A percentile compares a stretch with the other conserved stretches of the same genome.
These are phyloP conservation scores for Eilema caniola DNA, from an alignment of 2,888 invertebrate species.

Conservation along the genomic window DNA sequence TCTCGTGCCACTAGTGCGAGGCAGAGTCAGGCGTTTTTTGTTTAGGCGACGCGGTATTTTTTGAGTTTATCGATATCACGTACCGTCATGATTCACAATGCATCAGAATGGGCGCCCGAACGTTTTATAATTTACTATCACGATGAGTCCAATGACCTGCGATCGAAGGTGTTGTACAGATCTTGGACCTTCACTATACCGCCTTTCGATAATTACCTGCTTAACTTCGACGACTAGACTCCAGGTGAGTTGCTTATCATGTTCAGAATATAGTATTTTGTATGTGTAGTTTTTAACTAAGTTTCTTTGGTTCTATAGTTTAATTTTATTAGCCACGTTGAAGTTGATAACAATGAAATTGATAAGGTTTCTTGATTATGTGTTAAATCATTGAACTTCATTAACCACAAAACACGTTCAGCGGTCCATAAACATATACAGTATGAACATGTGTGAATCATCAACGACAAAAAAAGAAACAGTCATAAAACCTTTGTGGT, in stretches of 20 bases:
- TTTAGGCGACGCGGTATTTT: conserved; percentile 59
- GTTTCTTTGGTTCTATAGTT: not conserved
- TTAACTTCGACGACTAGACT: not conserved
- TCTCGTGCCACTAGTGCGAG: conserved; percentile 79
- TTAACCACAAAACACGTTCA: not conserved
- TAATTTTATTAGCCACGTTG: not conserved
- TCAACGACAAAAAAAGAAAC: not conserved
- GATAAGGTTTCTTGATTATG: not conserved
- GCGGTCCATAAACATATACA: conserved; percentile 3
- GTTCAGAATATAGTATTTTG: too few relatives aligned
- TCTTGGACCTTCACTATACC: not conserved
- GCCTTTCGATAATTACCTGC: not conserved
- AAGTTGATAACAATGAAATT: not conserved
- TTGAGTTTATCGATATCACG: conserved; percentile 69
- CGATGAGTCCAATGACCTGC: conserved; percentile 41
- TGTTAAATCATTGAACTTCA: conserved; percentile 2
- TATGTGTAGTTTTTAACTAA: too few relatives aligned
- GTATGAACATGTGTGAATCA: not conserved
- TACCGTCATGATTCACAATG: conserved; percentile 63
- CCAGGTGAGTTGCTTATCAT: not conserved
- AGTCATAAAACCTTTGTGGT: conserved; percentile 2
- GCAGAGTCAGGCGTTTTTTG: conserved; percentile 65
- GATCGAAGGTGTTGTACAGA: conserved; percentile 15
- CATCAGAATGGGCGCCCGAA: conserved; percentile 49
- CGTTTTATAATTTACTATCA: conserved; percentile 43